Evolutionary conservation across 2,888 invertebrate genomes (phyloP).

Genomic region (Ellobium chinense): DNA sequence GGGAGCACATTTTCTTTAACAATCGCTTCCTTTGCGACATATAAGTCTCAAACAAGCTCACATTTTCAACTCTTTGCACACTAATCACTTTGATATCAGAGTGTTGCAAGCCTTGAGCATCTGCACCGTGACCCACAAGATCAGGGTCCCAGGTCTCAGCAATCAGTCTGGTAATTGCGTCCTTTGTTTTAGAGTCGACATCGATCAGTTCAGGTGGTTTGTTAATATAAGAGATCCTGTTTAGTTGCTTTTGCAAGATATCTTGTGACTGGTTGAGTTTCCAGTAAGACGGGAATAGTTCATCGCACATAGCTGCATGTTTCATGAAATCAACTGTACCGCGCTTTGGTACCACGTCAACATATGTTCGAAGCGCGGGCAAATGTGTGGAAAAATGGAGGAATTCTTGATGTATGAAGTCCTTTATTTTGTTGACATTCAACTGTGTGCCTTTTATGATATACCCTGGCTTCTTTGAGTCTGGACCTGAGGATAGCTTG

Average conservation of each 20-base stretch:
- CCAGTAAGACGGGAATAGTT: conserved; percentile 52
- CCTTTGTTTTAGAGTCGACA: conserved; percentile 49
- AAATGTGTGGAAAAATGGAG: neutral
- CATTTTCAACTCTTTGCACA: conserved; percentile 63
- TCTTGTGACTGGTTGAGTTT: conserved; percentile 35
- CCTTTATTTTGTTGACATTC: conserved; percentile 3
- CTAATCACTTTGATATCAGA: conserved; percentile 49
- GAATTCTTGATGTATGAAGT: conserved; percentile 7
- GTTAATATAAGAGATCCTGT: neutral
- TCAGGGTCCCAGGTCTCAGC: conserved; percentile 51
- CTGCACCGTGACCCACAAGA: conserved; percentile 59
- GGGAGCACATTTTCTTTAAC: conserved; percentile 49
- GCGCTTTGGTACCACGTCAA: conserved; percentile 23
- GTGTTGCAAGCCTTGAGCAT: conserved; percentile 50
- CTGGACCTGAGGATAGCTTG: neutral
- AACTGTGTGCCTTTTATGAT: conserved; percentile 41
- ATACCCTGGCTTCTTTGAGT: conserved; percentile 9
- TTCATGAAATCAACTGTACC: conserved; percentile 49
- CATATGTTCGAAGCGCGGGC: conserved; percentile 15
- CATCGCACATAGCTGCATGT: conserved; percentile 43
- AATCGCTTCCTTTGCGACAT: conserved; percentile 42
- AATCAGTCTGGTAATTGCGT: conserved; percentile 54
- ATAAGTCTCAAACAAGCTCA: conserved; percentile 57
- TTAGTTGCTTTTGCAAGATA: neutral
- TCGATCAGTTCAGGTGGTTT: conserved; percentile 15